Conservation (phyloP, 2,113 vertebrate species). For the Alces alces region DNA sequence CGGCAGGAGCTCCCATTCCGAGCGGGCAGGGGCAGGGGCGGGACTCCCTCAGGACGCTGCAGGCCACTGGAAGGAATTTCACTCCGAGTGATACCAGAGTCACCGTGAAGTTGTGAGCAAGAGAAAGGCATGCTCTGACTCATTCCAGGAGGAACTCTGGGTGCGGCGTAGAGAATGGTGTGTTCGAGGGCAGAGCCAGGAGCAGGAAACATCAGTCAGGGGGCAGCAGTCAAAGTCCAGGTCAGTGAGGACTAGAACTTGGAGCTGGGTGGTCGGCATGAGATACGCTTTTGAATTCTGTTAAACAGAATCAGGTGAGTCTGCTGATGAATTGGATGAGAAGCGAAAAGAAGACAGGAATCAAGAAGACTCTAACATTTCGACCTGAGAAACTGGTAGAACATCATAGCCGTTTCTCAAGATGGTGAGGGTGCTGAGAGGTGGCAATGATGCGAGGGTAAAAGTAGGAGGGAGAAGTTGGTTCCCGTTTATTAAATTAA, state of each 20-base stretch:
- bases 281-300: not conserved
- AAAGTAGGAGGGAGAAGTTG: not conserved
- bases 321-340: not conserved
- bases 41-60: too few species aligned
- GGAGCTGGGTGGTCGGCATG: not conserved
- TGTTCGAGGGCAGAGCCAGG: not conserved
- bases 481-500: not conserved
- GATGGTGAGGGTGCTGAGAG: not conserved
- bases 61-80: not conserved
- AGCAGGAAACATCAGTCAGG: too few species aligned
- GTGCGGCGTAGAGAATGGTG: not conserved
- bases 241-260: not conserved
- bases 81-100: not conserved
- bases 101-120: not conserved
- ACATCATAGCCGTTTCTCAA: not conserved
- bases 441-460: fast-evolving
- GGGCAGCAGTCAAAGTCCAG: fast-evolving
- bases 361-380: too few species aligned
- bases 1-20: not conserved
- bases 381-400: not conserved
- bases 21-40: not conserved
- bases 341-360: not conserved
- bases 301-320: not conserved
- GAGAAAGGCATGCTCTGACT: not conserved
- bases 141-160: not conserved